Evolutionary conservation across 2,888 invertebrate species (phyloP).

Genomic region (Rugalucina vietnamica): DNA sequence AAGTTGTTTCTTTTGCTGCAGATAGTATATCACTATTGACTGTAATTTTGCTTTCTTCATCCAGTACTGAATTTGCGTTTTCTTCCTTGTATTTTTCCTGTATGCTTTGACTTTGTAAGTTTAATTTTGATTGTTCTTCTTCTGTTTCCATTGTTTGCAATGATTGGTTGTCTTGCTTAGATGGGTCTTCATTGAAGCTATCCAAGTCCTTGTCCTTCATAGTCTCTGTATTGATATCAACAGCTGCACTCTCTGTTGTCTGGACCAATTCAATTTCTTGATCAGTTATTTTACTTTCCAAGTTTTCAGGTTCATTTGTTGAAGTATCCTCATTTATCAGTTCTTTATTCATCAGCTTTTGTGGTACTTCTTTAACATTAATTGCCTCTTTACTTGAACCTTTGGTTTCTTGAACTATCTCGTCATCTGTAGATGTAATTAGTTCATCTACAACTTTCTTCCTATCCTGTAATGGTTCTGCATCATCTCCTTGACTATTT

Average conservation of each 20-base stretch:
- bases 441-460: background rate
- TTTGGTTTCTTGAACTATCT: background rate
- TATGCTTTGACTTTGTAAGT: no score
- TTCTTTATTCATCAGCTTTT: background rate
- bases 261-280: background rate
- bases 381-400: background rate
- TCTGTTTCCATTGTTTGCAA: no score
- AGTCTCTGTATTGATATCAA: background rate
- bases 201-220: no score
- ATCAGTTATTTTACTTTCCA: background rate
- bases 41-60: no score
- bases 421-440: background rate
- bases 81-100: no score
- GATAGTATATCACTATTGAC: no score
- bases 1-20: no score
- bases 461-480: background rate
- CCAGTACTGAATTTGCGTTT: no score
- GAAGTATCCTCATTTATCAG: background rate
- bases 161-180: no score
- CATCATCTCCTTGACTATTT: no score
- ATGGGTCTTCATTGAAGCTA: no score
- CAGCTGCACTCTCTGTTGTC: background rate
- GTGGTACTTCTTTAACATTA: background rate
- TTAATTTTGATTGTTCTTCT: no score
- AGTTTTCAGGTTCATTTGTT: background rate